Evolutionary conservation across 2,113 vertebrate species (phyloP).

Genomic region (Eonycteris spelaea): DNA sequence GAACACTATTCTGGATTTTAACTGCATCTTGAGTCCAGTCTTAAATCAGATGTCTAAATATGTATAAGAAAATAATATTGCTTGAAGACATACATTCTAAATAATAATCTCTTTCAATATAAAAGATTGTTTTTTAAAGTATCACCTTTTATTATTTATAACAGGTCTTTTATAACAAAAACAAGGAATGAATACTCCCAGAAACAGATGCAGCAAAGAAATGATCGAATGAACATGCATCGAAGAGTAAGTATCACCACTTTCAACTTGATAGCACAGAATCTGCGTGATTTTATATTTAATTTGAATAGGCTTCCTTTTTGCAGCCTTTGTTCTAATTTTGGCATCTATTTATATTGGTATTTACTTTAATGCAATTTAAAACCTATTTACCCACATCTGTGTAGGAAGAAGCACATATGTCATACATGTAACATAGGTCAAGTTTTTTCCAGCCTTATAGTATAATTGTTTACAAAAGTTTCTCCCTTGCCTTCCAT

Average conservation of each 20-base stretch:
- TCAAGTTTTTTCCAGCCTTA: not conserved
- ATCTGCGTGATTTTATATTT: not conserved
- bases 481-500: not conserved
- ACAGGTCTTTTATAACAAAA: constrained; percentile 63
- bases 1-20: not conserved
- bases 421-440: not conserved
- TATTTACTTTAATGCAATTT: not conserved
- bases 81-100: not conserved
- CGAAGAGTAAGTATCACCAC: constrained; percentile 71
- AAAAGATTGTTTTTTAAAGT: not conserved
- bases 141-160: not conserved
- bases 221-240: constrained; percentile 61
- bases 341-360: not conserved
- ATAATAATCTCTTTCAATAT: not conserved
- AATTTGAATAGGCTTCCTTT: not conserved
- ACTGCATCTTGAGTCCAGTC: not conserved
- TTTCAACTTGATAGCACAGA: not conserved
- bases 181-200: constrained; percentile 31
- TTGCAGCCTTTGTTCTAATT: not conserved
- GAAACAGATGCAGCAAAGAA: constrained; percentile 8
- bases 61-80: not conserved
- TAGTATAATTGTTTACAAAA: not conserved
- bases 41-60: not conserved
- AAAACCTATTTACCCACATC: not conserved
- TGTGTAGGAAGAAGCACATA: not conserved